Base-by-base conservation (phyloP, 2,888 invertebrate genomes). In the Macaria liturata region DNA sequence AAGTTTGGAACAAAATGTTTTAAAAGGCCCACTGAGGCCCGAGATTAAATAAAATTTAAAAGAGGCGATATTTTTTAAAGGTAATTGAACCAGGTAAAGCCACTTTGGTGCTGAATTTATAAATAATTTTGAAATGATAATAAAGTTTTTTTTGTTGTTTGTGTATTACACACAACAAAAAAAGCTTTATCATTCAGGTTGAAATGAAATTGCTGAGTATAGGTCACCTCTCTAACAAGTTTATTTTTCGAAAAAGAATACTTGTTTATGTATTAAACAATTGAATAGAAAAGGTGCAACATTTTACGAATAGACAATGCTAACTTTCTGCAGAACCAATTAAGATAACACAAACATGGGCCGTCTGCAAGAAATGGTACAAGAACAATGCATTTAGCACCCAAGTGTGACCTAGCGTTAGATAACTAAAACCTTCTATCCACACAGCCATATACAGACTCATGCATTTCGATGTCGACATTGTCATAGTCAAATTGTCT, bases 361-460 rank as follows among this genome's bases (percentile, higher is more conserved):
- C 43, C 34, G 68, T 64, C 54, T 65, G 61, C 54, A 52, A 59
- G 67, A 62, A 80, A 76, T 74, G 65, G 64, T 70, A 68, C 75
- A 77, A 80, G 81, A 85, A 84, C 85, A 86, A 84, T 80, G 76
- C 74, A 85, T 76, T 86, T 84, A 83, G 73, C 67, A 54, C 53
- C 57, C 46, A 64, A 68, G 65, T 69, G 60, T 46, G 49, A 62
- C 59, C 58, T 66, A 61, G 53, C 63, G 67, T 56, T 59, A 71
- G 68, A 64, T 65, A 62, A 67, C 71, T 76, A 67, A 72, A 72
- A 76, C 67, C 71, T 74, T 69, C 65, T 61, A 72, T 69, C 65
- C 68, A 64, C 57, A 52, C 56, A 53, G 3, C 74, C 72, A 45
- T 74, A 63, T 67, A 66, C 20, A 68, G 76, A 55, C 9, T 7